Evolutionary conservation across 1,140 invertebrate species (phyloP).

Genomic region (Triops cancriformis): DNA sequence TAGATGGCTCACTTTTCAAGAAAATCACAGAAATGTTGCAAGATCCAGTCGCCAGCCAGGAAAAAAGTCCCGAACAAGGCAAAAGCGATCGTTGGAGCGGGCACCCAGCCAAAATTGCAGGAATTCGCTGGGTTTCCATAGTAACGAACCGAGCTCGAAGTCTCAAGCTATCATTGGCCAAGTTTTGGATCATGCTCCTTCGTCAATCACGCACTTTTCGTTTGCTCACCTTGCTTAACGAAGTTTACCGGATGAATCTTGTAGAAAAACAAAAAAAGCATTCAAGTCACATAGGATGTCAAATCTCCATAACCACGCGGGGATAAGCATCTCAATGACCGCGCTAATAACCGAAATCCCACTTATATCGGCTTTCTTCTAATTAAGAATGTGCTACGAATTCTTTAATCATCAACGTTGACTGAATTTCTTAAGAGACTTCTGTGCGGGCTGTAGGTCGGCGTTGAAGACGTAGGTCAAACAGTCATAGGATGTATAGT

Average conservation of each 20-base stretch:
- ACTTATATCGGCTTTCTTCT: not conserved
- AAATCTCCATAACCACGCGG: not conserved
- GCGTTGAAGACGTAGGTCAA: too few relatives aligned
- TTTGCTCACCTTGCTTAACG: not conserved
- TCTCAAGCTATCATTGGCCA: not conserved
- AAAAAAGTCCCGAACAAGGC: not conserved
- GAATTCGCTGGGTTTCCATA: not conserved
- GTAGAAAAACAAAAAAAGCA: not conserved
- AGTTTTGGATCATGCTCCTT: not conserved
- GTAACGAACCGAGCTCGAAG: not conserved
- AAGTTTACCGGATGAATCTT: not conserved
- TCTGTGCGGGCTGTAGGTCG: not conserved
- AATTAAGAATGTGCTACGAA: slow-evolving; percentile 5
- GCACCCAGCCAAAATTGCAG: not conserved
- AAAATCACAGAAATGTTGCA: not conserved
- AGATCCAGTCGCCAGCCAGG: not conserved
- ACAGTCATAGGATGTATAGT: too few relatives aligned
- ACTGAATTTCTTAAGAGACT: not conserved
- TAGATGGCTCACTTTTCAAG: not conserved
- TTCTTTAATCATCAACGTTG: not conserved
- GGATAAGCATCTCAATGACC: not conserved
- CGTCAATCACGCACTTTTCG: not conserved
- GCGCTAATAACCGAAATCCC: not conserved
- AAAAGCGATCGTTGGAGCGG: slow-evolving; percentile 1
- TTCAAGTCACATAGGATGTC: too few relatives aligned